phyloP scores from a whole-genome alignment of 2,113 vertebrate genomes.

The Sus scrofa region T2T-Sscrofa CM000818.6:48370501-48371000 shows the following conservation, averaged over 20 bases:
- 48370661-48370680: too few relatives aligned
- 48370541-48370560: not conserved
- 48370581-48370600: not conserved
- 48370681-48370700: too few relatives aligned
- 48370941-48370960: too few relatives aligned
- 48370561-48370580: not conserved
- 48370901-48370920: slow-evolving; percentile 78
- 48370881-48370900: slow-evolving; percentile 79
- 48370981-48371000: too few relatives aligned
- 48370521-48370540: not conserved
- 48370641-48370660: too few relatives aligned
- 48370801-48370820: slow-evolving; percentile 24
- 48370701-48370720: too few relatives aligned
- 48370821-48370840: slow-evolving; percentile 57
- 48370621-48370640: not conserved
- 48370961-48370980: too few relatives aligned
- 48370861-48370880: slow-evolving; percentile 67
- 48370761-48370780: too few relatives aligned
- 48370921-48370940: too few relatives aligned
- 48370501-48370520: not conserved
- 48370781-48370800: slow-evolving; percentile 65
- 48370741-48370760: too few relatives aligned
- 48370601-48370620: not conserved
- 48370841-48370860: slow-evolving; percentile 71
- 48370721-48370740: too few relatives aligned